These are phyloP conservation scores for Mellivora capensis DNA, from an alignment of 2,113 vertebrate genomes.

Conservation along the genomic window DNA sequence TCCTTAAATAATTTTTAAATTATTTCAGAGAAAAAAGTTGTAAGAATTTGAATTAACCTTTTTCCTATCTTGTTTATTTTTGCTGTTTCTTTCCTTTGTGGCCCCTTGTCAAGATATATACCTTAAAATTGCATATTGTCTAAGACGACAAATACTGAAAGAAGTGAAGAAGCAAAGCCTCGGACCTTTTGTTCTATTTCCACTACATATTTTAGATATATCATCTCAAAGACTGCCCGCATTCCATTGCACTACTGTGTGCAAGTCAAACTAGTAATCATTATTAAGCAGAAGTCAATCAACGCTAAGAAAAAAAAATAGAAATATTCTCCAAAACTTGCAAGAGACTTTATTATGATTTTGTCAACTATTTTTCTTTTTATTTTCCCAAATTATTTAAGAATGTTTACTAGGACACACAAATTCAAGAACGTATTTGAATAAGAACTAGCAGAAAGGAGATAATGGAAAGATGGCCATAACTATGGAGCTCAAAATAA, in stretches of 20 bases:
- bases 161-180: not conserved
- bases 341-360: not conserved
- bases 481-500: not conserved
- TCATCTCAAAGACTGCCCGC: not conserved
- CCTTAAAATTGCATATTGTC: too few species aligned
- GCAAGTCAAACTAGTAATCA: not conserved
- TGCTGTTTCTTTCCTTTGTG: not conserved
- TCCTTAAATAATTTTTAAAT: not conserved
- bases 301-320: not conserved
- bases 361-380: not conserved
- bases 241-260: not conserved
- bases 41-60: not conserved
- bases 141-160: not conserved
- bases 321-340: not conserved
- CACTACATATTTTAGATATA: not conserved
- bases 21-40: not conserved
- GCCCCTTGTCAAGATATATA: not conserved
- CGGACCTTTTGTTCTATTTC: not conserved
- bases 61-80: not conserved
- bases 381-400: not conserved
- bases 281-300: not conserved
- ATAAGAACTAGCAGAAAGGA: not conserved
- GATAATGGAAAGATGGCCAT: not conserved
- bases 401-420: not conserved
- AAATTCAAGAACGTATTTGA: not conserved